phyloP scores from a whole-genome alignment of 1,140 invertebrate species.

The Papilio polytes region DNA sequence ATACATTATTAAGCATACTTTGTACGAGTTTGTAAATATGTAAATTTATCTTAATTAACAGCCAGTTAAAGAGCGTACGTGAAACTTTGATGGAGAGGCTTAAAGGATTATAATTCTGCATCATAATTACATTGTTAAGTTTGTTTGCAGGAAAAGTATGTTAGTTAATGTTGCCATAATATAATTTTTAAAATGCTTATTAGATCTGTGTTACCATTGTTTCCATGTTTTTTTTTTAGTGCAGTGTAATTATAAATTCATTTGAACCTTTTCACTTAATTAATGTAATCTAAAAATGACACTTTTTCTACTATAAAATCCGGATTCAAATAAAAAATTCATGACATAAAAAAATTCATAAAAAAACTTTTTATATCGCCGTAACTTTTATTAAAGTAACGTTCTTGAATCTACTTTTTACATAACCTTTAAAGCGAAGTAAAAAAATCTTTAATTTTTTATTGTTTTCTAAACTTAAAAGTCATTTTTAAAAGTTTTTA shows the following conservation, averaged over 20 bases:
- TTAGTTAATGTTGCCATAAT: slow-evolving; percentile 27
- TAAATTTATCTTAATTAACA: no score
- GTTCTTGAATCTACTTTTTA: not conserved
- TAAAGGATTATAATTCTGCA: slow-evolving; percentile 36
- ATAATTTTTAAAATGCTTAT: not conserved
- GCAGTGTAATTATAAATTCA: no score
- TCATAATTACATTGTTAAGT: slow-evolving; percentile 34
- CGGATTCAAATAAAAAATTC: not conserved
- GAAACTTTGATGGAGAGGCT: no score
- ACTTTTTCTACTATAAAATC: not conserved
- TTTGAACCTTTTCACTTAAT: not conserved
- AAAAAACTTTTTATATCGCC: slow-evolving; percentile 8
- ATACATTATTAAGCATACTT: no score
- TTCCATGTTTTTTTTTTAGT: no score
- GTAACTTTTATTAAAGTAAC: slow-evolving; percentile 10
- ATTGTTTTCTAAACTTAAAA: not conserved
- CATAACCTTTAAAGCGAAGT: not conserved
- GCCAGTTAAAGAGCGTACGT: no score
- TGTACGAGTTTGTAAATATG: no score
- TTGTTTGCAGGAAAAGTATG: slow-evolving; percentile 27
- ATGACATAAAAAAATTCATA: slow-evolving; percentile 5
- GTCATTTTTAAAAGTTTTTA: not conserved
- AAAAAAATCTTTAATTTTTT: not conserved
- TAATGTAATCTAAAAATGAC: not conserved
- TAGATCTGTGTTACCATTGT: no score